Evolutionary conservation across 2,888 invertebrate species (phyloP).

Genomic region (Andrena dorsata): DNA sequence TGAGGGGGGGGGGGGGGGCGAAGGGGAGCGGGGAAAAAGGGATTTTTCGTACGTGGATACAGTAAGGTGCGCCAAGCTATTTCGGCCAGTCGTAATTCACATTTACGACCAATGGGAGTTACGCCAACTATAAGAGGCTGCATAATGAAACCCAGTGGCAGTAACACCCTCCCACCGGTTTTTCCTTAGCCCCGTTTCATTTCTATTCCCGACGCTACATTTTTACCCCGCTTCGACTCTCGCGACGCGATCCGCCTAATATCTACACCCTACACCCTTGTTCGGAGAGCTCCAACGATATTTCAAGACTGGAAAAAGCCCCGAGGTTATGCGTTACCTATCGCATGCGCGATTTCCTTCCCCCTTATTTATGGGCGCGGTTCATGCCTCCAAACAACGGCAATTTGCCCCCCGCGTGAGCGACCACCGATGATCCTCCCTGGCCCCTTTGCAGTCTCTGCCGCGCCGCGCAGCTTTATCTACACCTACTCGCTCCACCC

Average conservation of each 20-base stretch:
- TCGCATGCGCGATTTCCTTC: constrained; percentile 45
- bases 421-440: neutral
- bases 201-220: constrained; percentile 51
- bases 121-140: constrained; percentile 82
- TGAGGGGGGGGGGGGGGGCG: too few relatives aligned
- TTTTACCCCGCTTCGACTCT: constrained; percentile 60
- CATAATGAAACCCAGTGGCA: constrained; percentile 80
- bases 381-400: constrained; percentile 43
- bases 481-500: neutral
- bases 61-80: constrained; percentile 76
- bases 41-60: constrained; percentile 63
- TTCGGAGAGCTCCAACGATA: constrained; percentile 26
- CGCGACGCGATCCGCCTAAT: constrained; percentile 68
- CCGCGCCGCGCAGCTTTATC: constrained; percentile 8
- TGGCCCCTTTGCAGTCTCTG: neutral
- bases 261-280: constrained; percentile 58
- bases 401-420: constrained; percentile 48
- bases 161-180: constrained; percentile 58
- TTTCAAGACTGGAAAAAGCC: constrained; percentile 39
- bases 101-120: constrained; percentile 82
- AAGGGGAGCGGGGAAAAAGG: neutral
- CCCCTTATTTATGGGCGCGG: constrained; percentile 51
- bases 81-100: constrained; percentile 80
- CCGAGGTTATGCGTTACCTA: constrained; percentile 30
- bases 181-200: constrained; percentile 50